Conservation (phyloP, 2,888 invertebrate species). For the Muschampia plurimacula region DNA sequence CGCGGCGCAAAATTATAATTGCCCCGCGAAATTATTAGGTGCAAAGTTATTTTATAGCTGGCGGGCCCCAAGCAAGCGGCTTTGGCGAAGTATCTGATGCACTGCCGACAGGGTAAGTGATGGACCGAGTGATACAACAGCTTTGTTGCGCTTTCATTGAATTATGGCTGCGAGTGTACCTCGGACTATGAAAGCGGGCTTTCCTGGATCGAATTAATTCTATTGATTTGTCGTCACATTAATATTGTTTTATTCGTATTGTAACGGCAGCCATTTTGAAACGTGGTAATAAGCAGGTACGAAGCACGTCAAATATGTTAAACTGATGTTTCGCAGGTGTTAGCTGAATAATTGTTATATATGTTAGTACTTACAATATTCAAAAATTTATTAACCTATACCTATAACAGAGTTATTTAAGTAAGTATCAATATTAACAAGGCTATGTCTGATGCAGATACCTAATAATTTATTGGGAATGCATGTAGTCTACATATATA, state of each 20-base stretch:
- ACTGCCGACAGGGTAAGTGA: conserved; percentile 65
- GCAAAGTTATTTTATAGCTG: conserved; percentile 70
- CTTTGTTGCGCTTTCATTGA: conserved; percentile 53
- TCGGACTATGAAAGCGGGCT: conserved; percentile 19
- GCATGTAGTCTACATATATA: no score
- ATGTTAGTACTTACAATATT: not conserved
- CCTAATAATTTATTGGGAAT: no score
- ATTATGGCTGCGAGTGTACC: conserved; percentile 59
- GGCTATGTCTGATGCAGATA: no score
- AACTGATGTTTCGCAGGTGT: not conserved
- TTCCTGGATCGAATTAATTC: conserved; percentile 31
- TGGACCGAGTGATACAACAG: conserved; percentile 66
- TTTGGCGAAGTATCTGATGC: conserved; percentile 64
- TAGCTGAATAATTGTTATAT: not conserved
- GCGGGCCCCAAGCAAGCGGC: conserved; percentile 49
- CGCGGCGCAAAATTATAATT: conserved; percentile 46
- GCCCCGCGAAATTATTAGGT: conserved; percentile 78
- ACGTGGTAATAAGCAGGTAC: not conserved
- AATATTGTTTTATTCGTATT: not conserved
- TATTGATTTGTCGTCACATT: conserved; percentile 29
- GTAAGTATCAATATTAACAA: no score
- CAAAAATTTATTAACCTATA: not conserved
- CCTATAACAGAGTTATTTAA: no score
- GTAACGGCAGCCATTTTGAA: not conserved
- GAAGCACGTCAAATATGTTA: not conserved